phyloP scores from a whole-genome alignment of 2,888 invertebrate species.

The Dryadula phaetusa region DNA sequence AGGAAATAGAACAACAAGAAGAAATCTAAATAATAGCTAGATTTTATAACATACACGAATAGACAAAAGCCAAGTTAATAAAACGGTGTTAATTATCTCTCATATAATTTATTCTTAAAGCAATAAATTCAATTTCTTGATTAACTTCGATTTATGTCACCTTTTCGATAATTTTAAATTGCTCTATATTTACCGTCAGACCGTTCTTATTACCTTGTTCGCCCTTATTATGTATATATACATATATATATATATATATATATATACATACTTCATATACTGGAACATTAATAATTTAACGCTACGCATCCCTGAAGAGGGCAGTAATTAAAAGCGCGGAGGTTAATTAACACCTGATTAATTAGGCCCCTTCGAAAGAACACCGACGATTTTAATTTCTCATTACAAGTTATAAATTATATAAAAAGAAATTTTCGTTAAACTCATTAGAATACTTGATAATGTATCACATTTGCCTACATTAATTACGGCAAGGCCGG shows the following conservation, averaged over 20 bases:
- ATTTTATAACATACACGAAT: no score
- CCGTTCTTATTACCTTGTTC: neutral
- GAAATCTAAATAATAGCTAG: no score
- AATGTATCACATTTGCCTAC: neutral
- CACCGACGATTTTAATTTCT: conserved; percentile 14
- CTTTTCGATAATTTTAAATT: neutral
- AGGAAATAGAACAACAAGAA: no score
- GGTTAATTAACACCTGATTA: conserved; percentile 43
- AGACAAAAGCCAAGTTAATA: no score
- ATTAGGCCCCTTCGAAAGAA: conserved; percentile 26
- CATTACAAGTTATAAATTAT: conserved; percentile 11
- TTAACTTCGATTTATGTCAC: neutral
- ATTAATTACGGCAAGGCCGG: neutral
- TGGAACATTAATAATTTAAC: conserved; percentile 11
- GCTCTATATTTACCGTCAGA: neutral
- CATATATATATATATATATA: neutral
- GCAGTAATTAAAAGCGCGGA: conserved; percentile 37
- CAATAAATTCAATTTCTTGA: neutral
- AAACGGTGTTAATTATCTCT: no score
- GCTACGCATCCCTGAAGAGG: conserved; percentile 27
- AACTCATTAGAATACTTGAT: neutral
- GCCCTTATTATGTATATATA: no score
- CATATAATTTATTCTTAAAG: neutral
- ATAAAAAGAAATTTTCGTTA: conserved; percentile 6
- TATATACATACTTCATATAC: neutral